A percentile compares a stretch with the other conserved stretches of the same genome.
phyloP scores from a whole-genome alignment of 1,140 invertebrate genomes.

The Papilio machaon region DNA sequence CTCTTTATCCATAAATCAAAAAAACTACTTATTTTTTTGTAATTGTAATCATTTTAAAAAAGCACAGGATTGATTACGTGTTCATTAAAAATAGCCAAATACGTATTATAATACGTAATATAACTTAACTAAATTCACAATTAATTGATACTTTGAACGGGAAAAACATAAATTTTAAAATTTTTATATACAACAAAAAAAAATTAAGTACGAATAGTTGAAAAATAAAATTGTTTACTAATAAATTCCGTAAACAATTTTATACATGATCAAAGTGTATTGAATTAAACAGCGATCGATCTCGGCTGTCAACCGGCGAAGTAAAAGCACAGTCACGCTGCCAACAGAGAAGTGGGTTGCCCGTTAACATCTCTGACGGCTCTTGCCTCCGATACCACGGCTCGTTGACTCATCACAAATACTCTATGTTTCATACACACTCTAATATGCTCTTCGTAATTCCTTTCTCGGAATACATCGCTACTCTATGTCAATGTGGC shows the following conservation, averaged over 20 bases:
- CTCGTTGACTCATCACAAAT: constrained; percentile 35
- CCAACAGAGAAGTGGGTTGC: constrained; percentile 20
- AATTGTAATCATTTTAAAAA: too few relatives aligned
- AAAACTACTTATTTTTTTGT: not conserved
- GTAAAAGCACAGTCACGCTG: constrained; percentile 20
- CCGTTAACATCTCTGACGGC: constrained; percentile 19
- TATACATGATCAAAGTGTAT: not conserved
- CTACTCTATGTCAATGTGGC: constrained; percentile 14
- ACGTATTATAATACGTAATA: not conserved
- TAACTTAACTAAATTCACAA: not conserved
- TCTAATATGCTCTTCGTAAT: constrained; percentile 15
- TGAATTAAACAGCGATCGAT: constrained; percentile 31
- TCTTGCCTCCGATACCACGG: constrained; percentile 27
- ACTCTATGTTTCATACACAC: constrained; percentile 9
- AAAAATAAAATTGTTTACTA: not conserved
- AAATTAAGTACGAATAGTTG: not conserved
- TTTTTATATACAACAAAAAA: not conserved
- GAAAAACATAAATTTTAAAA: not conserved
- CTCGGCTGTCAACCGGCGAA: constrained; percentile 11
- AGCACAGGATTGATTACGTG: not conserved
- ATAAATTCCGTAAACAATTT: constrained; percentile 3
- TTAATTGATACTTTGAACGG: not conserved
- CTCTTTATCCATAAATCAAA: not conserved
- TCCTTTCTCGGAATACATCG: constrained; percentile 9
- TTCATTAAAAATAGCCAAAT: not conserved